Base-by-base conservation (phyloP, 2,113 vertebrate genomes). In the Petrocephalus microphthalmus region DNA sequence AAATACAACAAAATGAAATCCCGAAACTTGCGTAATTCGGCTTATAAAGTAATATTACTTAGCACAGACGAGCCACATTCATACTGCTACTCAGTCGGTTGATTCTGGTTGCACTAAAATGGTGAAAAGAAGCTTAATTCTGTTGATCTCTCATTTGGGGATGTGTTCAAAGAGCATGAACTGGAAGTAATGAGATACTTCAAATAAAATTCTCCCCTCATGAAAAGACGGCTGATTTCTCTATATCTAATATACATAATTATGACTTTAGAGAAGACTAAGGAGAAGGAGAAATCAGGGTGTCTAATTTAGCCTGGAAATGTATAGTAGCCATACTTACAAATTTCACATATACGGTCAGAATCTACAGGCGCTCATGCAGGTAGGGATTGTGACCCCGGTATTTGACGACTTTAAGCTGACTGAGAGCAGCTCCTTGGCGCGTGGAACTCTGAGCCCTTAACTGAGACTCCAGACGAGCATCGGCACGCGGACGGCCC, bases 111-210 rank as follows among this genome's bases (percentile, higher is more conserved):
- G 10, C 54, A n/a, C 84, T 25, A 29, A 85, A 85, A 54, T 54
- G 25, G 51, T 85, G 49, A 54, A 49, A 54, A 85, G 84, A 53
- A 54, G 84, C 84, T 33, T 54, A 85, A 54, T 85, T 85, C 84
- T 85, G 84, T 54, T 85, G 84, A 85, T 85, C 84, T 84, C 49
- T 85, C 52, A 85, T 54, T 54, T 54, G 52, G 84, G 49, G 25
- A 83, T 47, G 84, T 85, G 84, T 85, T 85, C 84, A 54, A 54
- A 85, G 51, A 85, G 52, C 84, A 85, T 85, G 84, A 85, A 85
- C 84, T 54, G 52, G 29, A 19, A 54, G 52, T 85, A 85, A 85
- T 85, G 84, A 85, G n/a, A 33, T 54, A 85, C 51, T 85, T 53
- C 5, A 52, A 85, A 85, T 85, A 25, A 85, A 85, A 85, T 33